A percentile compares a stretch with the other conserved stretches of the same genome.
phyloP scores from a whole-genome alignment of 2,888 invertebrate species.

The Brachyopa scutellaris region DNA sequence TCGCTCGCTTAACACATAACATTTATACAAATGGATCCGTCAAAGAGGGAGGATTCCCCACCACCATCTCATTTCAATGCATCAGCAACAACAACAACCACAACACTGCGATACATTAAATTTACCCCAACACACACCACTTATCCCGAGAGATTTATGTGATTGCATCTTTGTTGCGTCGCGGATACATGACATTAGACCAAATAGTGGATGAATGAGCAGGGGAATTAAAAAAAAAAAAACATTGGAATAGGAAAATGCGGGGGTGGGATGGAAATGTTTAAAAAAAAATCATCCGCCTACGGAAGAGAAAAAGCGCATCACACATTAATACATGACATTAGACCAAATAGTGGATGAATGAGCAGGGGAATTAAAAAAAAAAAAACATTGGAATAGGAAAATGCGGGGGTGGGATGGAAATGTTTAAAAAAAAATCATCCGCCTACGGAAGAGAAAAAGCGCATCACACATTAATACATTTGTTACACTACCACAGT shows the following conservation, averaged over 20 bases:
- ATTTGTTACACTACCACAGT: constrained; percentile 37
- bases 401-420: background rate
- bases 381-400: too few relatives aligned
- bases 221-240: background rate
- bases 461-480: constrained; percentile 10
- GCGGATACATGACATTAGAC: constrained; percentile 10
- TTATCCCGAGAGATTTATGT: constrained; percentile 70
- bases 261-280: constrained; percentile 8
- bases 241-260: too few relatives aligned
- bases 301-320: constrained; percentile 38
- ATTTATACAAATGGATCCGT: constrained; percentile 59
- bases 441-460: constrained; percentile 47
- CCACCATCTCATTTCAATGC: too few relatives aligned
- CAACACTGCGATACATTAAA: constrained; percentile 44
- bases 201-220: background rate
- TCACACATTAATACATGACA: constrained; percentile 30
- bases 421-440: constrained; percentile 52
- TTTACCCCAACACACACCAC: constrained; percentile 66
- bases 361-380: background rate
- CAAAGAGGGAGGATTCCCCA: background rate
- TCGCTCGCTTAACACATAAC: constrained; percentile 40
- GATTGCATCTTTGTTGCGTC: constrained; percentile 64
- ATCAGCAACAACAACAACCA: constrained; percentile 22
- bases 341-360: background rate
- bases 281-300: constrained; percentile 54